phyloP scores from a whole-genome alignment of 2,113 vertebrate genomes.

The Menidia beryllina region DNA sequence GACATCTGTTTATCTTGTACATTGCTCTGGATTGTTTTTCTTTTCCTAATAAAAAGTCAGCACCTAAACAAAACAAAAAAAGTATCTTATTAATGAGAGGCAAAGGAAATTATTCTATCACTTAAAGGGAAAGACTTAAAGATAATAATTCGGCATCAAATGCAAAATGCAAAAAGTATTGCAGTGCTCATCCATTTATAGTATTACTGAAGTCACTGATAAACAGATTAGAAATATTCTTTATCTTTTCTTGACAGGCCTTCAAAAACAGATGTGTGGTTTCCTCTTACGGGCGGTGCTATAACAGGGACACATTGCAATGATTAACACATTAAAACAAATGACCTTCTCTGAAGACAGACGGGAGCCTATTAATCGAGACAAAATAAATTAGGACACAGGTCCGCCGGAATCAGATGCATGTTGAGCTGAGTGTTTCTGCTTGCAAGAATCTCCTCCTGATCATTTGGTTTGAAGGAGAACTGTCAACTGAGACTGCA shows the following conservation, averaged over 20 bases:
- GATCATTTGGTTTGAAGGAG: conserved; percentile 18
- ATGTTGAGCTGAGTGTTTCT: conserved; percentile 43
- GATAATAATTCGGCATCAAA: conserved; percentile 19
- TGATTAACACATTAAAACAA: conserved; percentile 31
- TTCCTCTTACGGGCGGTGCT: conserved; percentile 10
- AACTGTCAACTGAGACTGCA: conserved; percentile 41
- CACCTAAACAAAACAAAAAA: conserved; percentile 4
- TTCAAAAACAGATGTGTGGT: conserved; percentile 1
- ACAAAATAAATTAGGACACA: conserved; percentile 40
- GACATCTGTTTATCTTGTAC: conserved; percentile 5
- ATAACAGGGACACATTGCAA: neutral
- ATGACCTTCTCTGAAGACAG: conserved; percentile 45
- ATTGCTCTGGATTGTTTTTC: conserved; percentile 14
- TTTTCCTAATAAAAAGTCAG: conserved; percentile 24
- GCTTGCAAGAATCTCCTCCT: conserved; percentile 32
- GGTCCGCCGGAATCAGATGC: conserved; percentile 29
- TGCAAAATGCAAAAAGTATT: no score
- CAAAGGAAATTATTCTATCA: neutral
- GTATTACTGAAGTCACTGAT: conserved; percentile 6
- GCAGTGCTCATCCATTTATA: no score
- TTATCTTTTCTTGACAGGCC: conserved; percentile 26
- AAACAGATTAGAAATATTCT: conserved; percentile 27
- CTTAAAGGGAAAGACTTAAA: neutral
- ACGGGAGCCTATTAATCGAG: conserved; percentile 39
- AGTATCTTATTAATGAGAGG: conserved; percentile 8